A percentile compares a stretch with the other conserved stretches of the same genome.
phyloP scores from a whole-genome alignment of 2,888 invertebrate species.

The Ophonus ardosiacus region DNA sequence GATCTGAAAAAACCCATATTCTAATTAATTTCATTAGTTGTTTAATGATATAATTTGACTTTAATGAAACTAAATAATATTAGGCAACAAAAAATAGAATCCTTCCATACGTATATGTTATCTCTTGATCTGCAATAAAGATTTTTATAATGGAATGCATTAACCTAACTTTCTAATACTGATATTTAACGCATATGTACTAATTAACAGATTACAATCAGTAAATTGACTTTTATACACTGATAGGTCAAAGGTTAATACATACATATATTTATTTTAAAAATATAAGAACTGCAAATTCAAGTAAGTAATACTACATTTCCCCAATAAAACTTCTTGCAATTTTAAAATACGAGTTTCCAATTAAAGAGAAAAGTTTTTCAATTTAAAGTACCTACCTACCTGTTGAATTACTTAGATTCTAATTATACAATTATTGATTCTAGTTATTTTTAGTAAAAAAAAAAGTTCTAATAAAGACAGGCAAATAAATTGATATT shows the following conservation, averaged over 20 bases:
- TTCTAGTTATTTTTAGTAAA: too few relatives aligned
- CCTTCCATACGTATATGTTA: not conserved
- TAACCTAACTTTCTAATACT: not conserved
- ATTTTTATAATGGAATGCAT: not conserved
- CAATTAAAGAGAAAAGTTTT: too few relatives aligned
- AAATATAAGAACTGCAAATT: not conserved
- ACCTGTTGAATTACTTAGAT: too few relatives aligned
- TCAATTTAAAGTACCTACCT: too few relatives aligned
- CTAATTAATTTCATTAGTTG: slow-evolving; percentile 10
- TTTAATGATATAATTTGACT: slow-evolving; percentile 1
- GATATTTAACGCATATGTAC: not conserved
- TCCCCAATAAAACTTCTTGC: too few relatives aligned
- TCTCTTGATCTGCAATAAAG: not conserved
- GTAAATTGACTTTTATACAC: not conserved
- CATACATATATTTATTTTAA: not conserved
- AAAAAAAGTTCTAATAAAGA: too few relatives aligned
- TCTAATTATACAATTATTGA: too few relatives aligned
- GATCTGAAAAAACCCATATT: not conserved
- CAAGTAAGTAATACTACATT: too few relatives aligned
- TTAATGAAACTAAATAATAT: not conserved
- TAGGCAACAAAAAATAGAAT: not conserved
- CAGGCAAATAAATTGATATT: too few relatives aligned
- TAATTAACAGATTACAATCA: not conserved
- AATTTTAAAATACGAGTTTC: too few relatives aligned
- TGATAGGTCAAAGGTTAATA: not conserved